These are phyloP conservation scores for Cacatua alba DNA, from an alignment of 2,113 vertebrate species.

Conservation along the genomic window DNA sequence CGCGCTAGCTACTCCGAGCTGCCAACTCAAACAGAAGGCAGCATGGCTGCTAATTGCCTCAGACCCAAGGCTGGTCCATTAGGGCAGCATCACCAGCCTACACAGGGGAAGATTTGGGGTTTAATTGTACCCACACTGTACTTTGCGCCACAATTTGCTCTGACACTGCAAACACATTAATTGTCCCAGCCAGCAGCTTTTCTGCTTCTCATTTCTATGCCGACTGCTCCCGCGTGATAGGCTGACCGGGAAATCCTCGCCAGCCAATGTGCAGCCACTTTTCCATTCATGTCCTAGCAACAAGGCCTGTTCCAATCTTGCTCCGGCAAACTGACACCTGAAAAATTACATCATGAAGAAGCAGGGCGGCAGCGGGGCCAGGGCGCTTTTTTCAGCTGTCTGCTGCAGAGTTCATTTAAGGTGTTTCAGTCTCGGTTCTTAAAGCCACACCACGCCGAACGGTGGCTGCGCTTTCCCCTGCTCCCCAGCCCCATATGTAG, in stretches of 20 bases:
- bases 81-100: background rate
- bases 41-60: conserved; percentile 24
- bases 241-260: conserved; percentile 67
- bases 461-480: background rate
- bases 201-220: conserved; percentile 63
- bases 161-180: conserved; percentile 87
- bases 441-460: conserved; percentile 77
- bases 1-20: background rate
- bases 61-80: background rate
- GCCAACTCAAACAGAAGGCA: conserved; percentile 25
- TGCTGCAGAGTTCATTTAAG: conserved; percentile 83
- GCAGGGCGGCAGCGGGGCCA: conserved; percentile 76
- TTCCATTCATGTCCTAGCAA: conserved; percentile 92
- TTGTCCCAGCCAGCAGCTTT: conserved; percentile 75
- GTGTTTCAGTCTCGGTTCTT: conserved; percentile 87
- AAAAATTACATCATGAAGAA: conserved; percentile 89
- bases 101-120: background rate
- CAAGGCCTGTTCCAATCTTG: conserved; percentile 81
- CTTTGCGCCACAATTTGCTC: conserved; percentile 68
- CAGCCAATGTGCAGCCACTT: conserved; percentile 80
- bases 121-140: background rate
- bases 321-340: conserved; percentile 85
- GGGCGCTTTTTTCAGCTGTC: conserved; percentile 63
- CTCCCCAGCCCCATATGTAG: background rate
- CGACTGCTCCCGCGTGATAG: conserved; percentile 74